Evolutionary conservation across 2,797 vertebrate genomes (phyloP).

Genomic region (Pitangus sulphuratus): DNA sequence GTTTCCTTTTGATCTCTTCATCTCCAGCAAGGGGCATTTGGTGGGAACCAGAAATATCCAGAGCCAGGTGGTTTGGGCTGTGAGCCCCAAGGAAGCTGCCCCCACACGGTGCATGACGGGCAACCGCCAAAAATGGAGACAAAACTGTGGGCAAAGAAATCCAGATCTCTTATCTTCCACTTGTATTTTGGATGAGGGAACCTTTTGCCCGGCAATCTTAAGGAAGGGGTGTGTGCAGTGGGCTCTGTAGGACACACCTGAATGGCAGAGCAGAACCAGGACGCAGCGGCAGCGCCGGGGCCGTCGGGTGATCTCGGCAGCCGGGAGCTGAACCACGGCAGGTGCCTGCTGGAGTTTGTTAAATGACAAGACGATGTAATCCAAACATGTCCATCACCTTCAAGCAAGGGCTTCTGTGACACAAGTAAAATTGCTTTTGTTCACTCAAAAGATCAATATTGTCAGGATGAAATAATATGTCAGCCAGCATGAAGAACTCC

Average conservation of each 20-base stretch:
- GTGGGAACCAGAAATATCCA: not conserved
- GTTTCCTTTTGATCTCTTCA: not conserved
- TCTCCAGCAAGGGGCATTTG: not conserved
- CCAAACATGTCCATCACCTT: constrained; percentile 33
- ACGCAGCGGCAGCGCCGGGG: accelerated
- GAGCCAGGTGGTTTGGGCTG: not conserved
- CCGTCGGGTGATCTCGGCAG: not conserved
- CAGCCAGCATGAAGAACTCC: not conserved
- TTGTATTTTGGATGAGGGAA: not conserved
- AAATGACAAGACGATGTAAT: constrained; percentile 33
- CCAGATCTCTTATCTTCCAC: not conserved
- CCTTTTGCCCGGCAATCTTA: not conserved
- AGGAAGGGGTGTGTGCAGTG: not conserved
- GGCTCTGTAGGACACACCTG: not conserved
- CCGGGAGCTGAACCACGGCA: not conserved
- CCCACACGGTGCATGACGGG: accelerated
- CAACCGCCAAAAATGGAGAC: not conserved
- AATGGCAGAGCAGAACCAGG: not conserved
- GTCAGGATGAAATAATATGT: constrained; percentile 39
- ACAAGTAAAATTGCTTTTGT: constrained; percentile 53
- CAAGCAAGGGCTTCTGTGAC: constrained; percentile 7
- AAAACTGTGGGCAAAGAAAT: not conserved
- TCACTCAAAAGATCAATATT: constrained; percentile 23
- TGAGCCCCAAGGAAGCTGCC: not conserved
- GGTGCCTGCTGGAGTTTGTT: not conserved